Conservation (phyloP, 1,140 invertebrate genomes). For the Drosophila aff. region DNA sequence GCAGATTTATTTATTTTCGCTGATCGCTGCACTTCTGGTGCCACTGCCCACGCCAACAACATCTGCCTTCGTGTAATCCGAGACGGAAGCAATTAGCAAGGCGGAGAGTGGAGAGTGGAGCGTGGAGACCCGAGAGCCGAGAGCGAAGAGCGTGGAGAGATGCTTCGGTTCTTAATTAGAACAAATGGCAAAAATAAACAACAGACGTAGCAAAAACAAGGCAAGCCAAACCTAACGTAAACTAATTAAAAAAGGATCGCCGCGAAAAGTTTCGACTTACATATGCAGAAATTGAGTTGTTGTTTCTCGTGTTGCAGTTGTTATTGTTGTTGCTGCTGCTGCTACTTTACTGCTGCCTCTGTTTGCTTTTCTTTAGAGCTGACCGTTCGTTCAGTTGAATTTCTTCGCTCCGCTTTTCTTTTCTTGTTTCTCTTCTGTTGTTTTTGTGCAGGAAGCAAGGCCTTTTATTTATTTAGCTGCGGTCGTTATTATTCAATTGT, state of each 20-base stretch:
- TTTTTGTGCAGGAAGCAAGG: constrained; percentile 31
- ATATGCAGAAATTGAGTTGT: constrained; percentile 77
- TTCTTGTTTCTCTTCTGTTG: constrained; percentile 5
- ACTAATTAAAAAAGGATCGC: constrained; percentile 73
- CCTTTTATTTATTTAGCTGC: constrained; percentile 57
- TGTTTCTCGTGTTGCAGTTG: constrained; percentile 39
- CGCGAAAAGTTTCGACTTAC: constrained; percentile 62
- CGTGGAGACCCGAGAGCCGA: not conserved
- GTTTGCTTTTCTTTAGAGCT: constrained; percentile 23
- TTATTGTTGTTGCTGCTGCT: constrained; percentile 14
- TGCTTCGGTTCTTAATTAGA: constrained; percentile 65
- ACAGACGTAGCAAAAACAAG: constrained; percentile 25
- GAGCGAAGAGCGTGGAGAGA: constrained; percentile 4
- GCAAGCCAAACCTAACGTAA: constrained; percentile 65
- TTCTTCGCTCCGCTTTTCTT: constrained; percentile 22
- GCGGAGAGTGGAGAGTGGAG: not conserved
- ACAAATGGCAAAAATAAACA: constrained; percentile 77
- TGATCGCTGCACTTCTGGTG: constrained; percentile 29
- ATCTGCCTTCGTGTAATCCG: constrained; percentile 40
- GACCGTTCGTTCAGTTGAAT: constrained; percentile 28
- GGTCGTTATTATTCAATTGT: constrained; percentile 54
- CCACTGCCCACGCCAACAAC: constrained; percentile 7
- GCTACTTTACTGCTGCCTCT: constrained; percentile 17
- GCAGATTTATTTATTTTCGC: constrained; percentile 7
- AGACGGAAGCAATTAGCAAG: constrained; percentile 47